Evolutionary conservation across 2,797 vertebrate genomes (phyloP).

Genomic region (Iguana delicatissima): DNA sequence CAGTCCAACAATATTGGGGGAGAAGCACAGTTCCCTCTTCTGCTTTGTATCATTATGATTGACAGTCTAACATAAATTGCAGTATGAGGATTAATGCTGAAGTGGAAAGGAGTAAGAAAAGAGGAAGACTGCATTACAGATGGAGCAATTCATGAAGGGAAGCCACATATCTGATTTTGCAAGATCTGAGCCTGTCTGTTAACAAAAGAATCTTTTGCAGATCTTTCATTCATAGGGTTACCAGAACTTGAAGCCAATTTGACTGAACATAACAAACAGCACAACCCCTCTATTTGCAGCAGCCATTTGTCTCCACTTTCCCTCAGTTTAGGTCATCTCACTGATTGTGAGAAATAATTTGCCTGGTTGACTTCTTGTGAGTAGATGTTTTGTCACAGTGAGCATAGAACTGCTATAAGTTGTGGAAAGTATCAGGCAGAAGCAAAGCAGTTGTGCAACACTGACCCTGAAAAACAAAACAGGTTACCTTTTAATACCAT

Average conservation of each 20-base stretch:
- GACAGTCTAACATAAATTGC: background rate
- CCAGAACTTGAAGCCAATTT: no score
- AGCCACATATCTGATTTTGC: no score
- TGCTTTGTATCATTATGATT: background rate
- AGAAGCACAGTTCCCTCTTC: no score
- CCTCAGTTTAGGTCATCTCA: background rate
- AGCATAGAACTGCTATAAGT: background rate
- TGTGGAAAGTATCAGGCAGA: background rate
- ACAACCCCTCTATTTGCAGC: background rate
- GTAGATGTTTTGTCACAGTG: background rate
- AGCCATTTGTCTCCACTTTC: background rate
- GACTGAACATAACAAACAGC: no score
- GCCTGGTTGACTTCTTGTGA: background rate
- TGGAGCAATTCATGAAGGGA: no score
- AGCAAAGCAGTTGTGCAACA: background rate
- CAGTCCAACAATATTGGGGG: no score
- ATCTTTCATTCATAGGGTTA: no score
- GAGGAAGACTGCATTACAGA: no score
- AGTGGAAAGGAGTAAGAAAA: no score
- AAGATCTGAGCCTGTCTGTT: no score
- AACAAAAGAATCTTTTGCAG: no score
- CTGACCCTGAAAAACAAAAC: background rate
- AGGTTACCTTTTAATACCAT: background rate
- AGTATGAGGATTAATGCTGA: background rate
- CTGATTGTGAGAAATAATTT: background rate